Evolutionary conservation across 2,888 invertebrate genomes (phyloP).

Genomic region (Coelinius sp.): DNA sequence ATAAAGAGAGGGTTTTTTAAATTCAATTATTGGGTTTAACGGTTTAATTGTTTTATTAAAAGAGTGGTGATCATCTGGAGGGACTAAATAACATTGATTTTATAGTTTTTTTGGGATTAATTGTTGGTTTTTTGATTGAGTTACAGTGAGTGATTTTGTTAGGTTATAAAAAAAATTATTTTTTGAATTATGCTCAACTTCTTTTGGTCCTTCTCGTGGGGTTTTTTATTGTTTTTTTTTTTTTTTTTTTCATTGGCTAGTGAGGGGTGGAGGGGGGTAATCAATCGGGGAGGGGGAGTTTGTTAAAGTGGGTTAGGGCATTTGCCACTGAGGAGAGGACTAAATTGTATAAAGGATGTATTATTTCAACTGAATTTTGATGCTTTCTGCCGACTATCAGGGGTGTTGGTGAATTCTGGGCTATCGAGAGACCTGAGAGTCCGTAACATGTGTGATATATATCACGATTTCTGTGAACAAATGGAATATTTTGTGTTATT

Average conservation of each 20-base stretch:
- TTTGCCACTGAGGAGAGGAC: conserved; percentile 58
- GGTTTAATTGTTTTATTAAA: background rate
- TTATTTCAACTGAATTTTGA: conserved; percentile 59
- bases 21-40: background rate
- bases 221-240: background rate
- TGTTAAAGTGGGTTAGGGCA: conserved; percentile 60
- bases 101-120: too few species aligned
- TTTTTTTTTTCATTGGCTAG: too few species aligned
- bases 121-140: too few species aligned
- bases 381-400: conserved; percentile 67
- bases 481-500: conserved; percentile 29
- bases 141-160: background rate
- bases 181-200: background rate
- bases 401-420: conserved; percentile 79
- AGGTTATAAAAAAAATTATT: background rate
- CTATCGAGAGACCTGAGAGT: conserved; percentile 93
- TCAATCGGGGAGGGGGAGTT: conserved; percentile 59
- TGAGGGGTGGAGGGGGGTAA: too few species aligned
- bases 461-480: conserved; percentile 81
- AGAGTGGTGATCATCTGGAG: background rate
- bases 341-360: conserved; percentile 65
- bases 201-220: background rate
- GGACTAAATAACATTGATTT: too few species aligned
- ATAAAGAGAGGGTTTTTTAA: too few species aligned
- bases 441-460: conserved; percentile 98